These are phyloP conservation scores for Gastrophryne carolinensis DNA, from an alignment of 2,797 vertebrate species.

Conservation along the genomic window DNA sequence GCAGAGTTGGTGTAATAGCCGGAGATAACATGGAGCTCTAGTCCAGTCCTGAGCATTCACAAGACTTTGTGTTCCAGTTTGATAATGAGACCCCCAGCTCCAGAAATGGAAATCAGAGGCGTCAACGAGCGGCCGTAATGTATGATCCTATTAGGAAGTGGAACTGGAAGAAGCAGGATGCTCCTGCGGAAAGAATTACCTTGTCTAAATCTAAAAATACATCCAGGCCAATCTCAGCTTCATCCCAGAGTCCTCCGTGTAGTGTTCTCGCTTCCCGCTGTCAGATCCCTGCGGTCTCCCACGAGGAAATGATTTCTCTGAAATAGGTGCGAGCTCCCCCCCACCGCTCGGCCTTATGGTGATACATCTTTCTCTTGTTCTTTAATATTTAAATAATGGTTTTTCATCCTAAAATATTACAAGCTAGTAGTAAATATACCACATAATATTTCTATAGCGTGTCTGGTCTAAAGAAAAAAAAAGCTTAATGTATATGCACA, in stretches of 20 bases:
- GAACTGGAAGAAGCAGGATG: neutral
- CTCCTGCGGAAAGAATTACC: conserved; percentile 12
- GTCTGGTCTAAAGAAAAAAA: too few relatives aligned
- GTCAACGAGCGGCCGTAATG: conserved; percentile 1
- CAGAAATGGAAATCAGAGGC: neutral
- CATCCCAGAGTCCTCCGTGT: neutral
- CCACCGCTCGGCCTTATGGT: too few relatives aligned
- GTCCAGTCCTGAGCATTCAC: neutral
- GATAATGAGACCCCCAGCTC: conserved; percentile 14
- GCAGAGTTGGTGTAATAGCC: too few relatives aligned
- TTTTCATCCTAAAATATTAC: too few relatives aligned
- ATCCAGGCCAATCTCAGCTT: neutral
- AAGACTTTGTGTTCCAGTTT: conserved; percentile 31
- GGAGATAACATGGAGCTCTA: too few relatives aligned
- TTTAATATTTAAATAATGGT: too few relatives aligned
- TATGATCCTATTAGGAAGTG: neutral
- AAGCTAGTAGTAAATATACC: too few relatives aligned
- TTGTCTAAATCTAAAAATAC: conserved; percentile 18
- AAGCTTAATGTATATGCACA: too few relatives aligned
- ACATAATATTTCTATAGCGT: too few relatives aligned
- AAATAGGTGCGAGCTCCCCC: neutral
- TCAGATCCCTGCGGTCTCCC: neutral
- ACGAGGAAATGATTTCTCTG: neutral
- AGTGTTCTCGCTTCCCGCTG: neutral
- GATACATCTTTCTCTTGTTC: too few relatives aligned